A percentile compares a stretch with the other conserved stretches of the same genome.
Conservation (phyloP, 2,113 vertebrate genomes). For the Callionymus lyra region DNA sequence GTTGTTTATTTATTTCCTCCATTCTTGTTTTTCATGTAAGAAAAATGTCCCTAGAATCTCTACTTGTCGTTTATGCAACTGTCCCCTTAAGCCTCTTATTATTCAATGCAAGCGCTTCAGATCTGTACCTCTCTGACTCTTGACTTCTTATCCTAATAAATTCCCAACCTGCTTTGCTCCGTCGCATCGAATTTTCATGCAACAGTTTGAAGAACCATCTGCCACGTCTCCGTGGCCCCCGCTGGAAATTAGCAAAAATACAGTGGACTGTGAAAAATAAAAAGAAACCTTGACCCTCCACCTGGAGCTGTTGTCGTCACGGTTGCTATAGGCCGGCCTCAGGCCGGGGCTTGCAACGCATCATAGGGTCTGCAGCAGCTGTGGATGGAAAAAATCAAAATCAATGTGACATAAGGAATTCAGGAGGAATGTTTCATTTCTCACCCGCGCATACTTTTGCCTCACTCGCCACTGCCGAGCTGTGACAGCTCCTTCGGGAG, state of each 20-base stretch:
- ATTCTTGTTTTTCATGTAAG: conserved; percentile 3
- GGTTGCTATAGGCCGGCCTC: not conserved
- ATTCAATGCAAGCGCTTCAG: conserved; percentile 13
- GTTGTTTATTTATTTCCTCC: not conserved
- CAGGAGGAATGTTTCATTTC: conserved; percentile 15
- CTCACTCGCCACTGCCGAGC: too few relatives aligned
- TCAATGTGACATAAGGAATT: not conserved
- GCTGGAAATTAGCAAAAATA: conserved; percentile 29
- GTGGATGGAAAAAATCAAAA: too few relatives aligned
- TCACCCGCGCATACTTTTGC: conserved; percentile 20
- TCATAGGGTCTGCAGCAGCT: too few relatives aligned
- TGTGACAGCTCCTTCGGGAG: conserved; percentile 28
- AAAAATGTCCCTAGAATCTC: conserved; percentile 1
- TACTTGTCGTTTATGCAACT: conserved; percentile 5
- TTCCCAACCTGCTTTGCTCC: conserved; percentile 1
- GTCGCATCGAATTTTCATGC: conserved; percentile 29
- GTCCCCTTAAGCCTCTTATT: conserved; percentile 5
- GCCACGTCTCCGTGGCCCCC: conserved; percentile 13
- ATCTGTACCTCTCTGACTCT: conserved; percentile 15
- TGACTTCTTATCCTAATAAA: conserved; percentile 27
- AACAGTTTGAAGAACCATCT: conserved; percentile 33
- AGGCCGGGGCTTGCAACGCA: too few relatives aligned
- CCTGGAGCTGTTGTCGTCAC: not conserved
- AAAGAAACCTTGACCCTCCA: conserved; percentile 2
- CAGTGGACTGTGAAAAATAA: conserved; percentile 10